Evolutionary conservation across 2,888 invertebrate species (phyloP).

Genomic region (Ochropleura leucogaster): DNA sequence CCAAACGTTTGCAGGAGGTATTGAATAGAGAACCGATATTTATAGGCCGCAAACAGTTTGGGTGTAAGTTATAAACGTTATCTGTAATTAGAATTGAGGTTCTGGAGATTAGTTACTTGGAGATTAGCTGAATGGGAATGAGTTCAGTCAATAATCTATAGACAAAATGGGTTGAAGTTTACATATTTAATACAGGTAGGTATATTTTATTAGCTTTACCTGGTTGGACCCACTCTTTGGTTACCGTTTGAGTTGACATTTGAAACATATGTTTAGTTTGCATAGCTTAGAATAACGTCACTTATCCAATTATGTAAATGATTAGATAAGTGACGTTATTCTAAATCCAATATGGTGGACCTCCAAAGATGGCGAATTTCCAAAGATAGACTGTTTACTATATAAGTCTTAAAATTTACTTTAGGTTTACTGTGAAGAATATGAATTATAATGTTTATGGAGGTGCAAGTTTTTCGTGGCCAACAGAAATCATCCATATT

Average conservation of each 20-base stretch:
- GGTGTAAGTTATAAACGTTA: conserved; percentile 56
- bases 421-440: no score
- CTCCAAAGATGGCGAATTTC: no score
- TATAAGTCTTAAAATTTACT: no score
- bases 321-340: no score
- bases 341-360: no score
- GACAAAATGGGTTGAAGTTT: neutral
- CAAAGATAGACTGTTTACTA: no score
- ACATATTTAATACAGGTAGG: neutral
- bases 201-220: no score
- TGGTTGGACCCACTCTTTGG: no score
- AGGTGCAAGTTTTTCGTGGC: neutral
- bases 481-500: neutral
- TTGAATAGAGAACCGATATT: conserved; percentile 75
- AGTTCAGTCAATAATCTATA: neutral
- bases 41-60: conserved; percentile 73
- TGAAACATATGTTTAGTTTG: no score
- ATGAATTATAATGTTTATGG: neutral
- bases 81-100: conserved; percentile 41
- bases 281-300: no score
- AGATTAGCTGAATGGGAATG: conserved; percentile 13
- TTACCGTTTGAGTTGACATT: no score
- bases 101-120: conserved; percentile 10
- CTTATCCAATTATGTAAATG: no score
- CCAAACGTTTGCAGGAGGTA: conserved; percentile 73